A percentile compares a stretch with the other conserved stretches of the same genome.
phyloP scores from a whole-genome alignment of 2,797 vertebrate genomes.

The Bradypodion pumilum region DNA sequence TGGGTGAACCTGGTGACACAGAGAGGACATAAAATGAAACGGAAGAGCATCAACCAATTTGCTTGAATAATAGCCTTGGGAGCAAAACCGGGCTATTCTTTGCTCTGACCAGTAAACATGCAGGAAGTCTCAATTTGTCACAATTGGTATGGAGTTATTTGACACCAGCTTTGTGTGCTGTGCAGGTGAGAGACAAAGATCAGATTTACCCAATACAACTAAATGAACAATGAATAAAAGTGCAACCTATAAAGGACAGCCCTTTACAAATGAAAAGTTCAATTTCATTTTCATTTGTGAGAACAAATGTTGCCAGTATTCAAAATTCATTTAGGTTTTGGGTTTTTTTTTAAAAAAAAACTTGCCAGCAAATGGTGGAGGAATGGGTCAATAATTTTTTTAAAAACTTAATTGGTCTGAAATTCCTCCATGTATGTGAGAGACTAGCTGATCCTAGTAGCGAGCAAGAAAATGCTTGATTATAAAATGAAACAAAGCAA shows the following conservation, averaged over 20 bases:
- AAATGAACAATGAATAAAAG: slow-evolving; percentile 71
- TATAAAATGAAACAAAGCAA: slow-evolving; percentile 8
- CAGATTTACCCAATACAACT: slow-evolving; percentile 65
- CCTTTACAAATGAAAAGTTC: slow-evolving; percentile 52
- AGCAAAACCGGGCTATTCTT: slow-evolving; percentile 20
- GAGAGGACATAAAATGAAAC: background rate
- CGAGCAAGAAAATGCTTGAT: slow-evolving; percentile 32
- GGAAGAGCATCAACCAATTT: accelerated
- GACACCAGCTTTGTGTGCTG: slow-evolving; percentile 41
- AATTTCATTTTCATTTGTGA: slow-evolving; percentile 47
- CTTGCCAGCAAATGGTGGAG: background rate
- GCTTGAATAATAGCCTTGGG: background rate
- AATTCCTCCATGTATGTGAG: slow-evolving; percentile 54
- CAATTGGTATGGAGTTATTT: slow-evolving; percentile 29
- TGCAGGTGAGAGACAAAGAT: slow-evolving; percentile 61
- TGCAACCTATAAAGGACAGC: slow-evolving; percentile 35
- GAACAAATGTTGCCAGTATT: slow-evolving; percentile 34
- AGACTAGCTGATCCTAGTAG: slow-evolving; percentile 49
- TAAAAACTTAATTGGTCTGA: slow-evolving; percentile 58
- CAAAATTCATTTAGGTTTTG: slow-evolving; percentile 14
- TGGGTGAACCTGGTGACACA: background rate
- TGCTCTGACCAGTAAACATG: slow-evolving; percentile 17
- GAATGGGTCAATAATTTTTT: background rate
- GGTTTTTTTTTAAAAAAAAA: slow-evolving; percentile 37
- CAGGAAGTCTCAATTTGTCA: slow-evolving; percentile 46